These are phyloP conservation scores for Synchiropus splendidus DNA, from an alignment of 2,113 vertebrate genomes.

Conservation along the genomic window DNA sequence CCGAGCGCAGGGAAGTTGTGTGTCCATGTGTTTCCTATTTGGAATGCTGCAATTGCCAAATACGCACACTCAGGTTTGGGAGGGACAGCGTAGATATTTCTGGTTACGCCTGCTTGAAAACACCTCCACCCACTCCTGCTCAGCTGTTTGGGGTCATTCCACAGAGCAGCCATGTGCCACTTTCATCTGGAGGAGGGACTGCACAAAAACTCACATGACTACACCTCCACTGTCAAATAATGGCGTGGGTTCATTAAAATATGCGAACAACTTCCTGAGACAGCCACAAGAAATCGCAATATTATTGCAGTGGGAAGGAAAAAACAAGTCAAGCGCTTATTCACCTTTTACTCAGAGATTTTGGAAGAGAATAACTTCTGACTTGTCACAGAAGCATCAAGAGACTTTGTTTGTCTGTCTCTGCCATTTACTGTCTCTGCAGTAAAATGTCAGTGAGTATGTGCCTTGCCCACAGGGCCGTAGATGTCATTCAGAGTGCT, in stretches of 20 bases:
- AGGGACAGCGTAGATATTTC: constrained; percentile 62
- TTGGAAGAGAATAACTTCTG: constrained; percentile 13
- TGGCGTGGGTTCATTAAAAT: not conserved
- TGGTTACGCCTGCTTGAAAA: constrained; percentile 48
- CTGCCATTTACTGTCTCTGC: constrained; percentile 41
- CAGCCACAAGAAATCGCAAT: not conserved
- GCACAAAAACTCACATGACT: constrained; percentile 5
- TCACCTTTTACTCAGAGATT: constrained; percentile 8
- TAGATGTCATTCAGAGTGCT: constrained; percentile 47
- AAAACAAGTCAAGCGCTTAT: too few species aligned
- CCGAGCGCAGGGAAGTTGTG: constrained; percentile 13
- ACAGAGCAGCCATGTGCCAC: constrained; percentile 43
- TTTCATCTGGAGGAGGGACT: constrained; percentile 14
- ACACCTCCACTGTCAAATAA: not conserved
- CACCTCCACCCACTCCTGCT: constrained; percentile 55
- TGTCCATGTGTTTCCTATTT: constrained; percentile 50
- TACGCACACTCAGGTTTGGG: constrained; percentile 45
- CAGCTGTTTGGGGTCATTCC: constrained; percentile 68
- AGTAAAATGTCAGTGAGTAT: constrained; percentile 52
- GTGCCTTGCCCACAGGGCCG: constrained; percentile 40
- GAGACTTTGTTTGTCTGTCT: constrained; percentile 24
- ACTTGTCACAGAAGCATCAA: constrained; percentile 19
- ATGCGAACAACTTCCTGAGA: not conserved
- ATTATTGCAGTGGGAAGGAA: too few species aligned
- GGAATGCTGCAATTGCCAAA: constrained; percentile 62